Conservation (phyloP, 2,797 vertebrate species). For the Girardinus metallicus region DNA sequence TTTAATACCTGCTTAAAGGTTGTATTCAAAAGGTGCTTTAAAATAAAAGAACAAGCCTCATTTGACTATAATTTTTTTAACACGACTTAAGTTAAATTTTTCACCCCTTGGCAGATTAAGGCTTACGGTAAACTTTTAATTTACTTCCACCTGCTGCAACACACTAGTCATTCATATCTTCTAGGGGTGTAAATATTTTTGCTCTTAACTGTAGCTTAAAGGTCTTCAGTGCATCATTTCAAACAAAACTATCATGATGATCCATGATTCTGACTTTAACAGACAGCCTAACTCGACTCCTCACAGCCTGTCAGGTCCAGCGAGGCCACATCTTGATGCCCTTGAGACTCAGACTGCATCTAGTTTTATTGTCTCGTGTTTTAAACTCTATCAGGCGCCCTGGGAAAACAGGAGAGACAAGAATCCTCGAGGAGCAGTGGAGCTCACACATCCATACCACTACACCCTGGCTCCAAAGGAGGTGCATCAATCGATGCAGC, state of each 20-base stretch:
- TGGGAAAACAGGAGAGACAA: constrained; percentile 26
- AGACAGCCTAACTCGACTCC: constrained; percentile 23
- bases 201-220: not conserved
- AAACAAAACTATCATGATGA: constrained; percentile 14
- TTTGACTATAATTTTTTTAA: too few species aligned
- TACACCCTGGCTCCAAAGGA: constrained; percentile 18
- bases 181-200: not conserved
- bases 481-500: constrained; percentile 29
- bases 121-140: not conserved
- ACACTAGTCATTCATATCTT: not conserved
- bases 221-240: constrained; percentile 7
- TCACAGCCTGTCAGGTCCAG: constrained; percentile 30
- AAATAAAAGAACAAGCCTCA: too few species aligned
- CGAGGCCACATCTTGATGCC: constrained; percentile 15
- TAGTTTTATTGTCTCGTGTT: constrained; percentile 16
- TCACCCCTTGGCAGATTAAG: not conserved
- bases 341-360: constrained; percentile 25
- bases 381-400: constrained; percentile 38
- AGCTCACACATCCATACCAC: constrained; percentile 12
- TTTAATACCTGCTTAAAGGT: too few species aligned
- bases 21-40: too few species aligned
- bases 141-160: not conserved
- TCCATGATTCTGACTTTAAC: constrained; percentile 30
- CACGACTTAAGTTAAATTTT: not conserved
- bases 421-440: constrained; percentile 31